Evolutionary conservation across 2,113 vertebrate genomes (phyloP), one percentile per base, ranked within the genome.

Genomic region (Nanorana parkeri): DNA sequence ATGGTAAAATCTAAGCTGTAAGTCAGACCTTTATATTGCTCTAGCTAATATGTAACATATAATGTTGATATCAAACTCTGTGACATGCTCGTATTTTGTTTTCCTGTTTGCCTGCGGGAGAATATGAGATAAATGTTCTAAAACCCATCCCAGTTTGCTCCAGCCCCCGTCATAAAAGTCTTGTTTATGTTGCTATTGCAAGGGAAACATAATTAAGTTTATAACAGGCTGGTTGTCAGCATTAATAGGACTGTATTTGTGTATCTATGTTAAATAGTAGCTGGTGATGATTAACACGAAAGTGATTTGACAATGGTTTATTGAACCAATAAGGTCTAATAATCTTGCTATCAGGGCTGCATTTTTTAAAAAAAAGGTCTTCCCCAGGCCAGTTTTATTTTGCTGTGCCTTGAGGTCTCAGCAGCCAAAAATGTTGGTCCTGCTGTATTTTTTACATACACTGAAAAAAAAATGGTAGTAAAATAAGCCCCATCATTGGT

Each of bases 11-110:
- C 56, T 68, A 68, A 75, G 71, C 64, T 75, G 80, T 47, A 76
- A 83, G 69, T 76, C 71, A 76, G 80, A 16, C 61, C 66, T 75
- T 81, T 81, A 81, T 81, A 81, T 74, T 61, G 51, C 61, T 58
- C 55, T 81, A 61, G 80, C 80, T 81, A 81, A 81, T 81, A 81
- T 81, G 69, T 81, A 81, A 81, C 63, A 24, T 75, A 67, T 76
- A 76, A 83, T 83, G 72, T 83, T 76, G 61, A 68, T 83, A 83
- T 83, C 72, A 83, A 83, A 83, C 72, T 82, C 29, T 75, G 41
- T 81, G 60, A 52, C 69, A 41, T 41, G 79, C 54, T 75, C 4
- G 41, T 75, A 72, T 76, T 47, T 76, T 68, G 51, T 47, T 68
- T 76, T 64, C 51, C 54, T 67, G 17, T 24, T 68, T 68, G 71